A percentile compares a stretch with the other conserved stretches of the same genome.
Conservation (phyloP, 2,113 vertebrate genomes). For the Cebidichthys violaceus region DNA sequence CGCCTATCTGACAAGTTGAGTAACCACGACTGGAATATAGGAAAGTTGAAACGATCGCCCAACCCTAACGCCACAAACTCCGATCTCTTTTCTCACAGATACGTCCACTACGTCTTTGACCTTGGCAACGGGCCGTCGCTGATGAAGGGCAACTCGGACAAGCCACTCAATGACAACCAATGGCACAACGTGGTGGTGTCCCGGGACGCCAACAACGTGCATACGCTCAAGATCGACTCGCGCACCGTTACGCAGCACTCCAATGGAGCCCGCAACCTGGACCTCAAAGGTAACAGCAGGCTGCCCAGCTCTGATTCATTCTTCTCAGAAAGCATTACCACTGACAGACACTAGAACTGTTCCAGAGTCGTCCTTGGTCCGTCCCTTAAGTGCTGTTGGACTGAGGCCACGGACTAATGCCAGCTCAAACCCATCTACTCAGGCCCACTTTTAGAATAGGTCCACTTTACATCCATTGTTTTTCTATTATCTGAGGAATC, state of each 20-base stretch:
- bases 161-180: conserved; percentile 94
- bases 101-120: conserved; percentile 95
- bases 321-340: neutral
- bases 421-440: conserved; percentile 49
- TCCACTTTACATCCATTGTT: neutral
- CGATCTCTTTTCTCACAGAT: conserved; percentile 76
- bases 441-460: conserved; percentile 17
- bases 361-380: conserved; percentile 23
- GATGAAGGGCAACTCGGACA: conserved; percentile 97
- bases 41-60: neutral
- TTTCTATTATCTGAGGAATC: neutral
- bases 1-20: neutral
- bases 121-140: conserved; percentile 94
- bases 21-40: neutral
- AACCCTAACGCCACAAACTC: neutral
- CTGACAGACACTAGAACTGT: conserved; percentile 31
- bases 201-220: conserved; percentile 89
- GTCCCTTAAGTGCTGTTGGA: conserved; percentile 43
- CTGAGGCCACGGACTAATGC: conserved; percentile 10
- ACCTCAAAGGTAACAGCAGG: conserved; percentile 89
- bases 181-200: conserved; percentile 97
- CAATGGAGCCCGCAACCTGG: conserved; percentile 92
- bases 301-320: neutral
- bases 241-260: conserved; percentile 95
- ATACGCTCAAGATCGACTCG: conserved; percentile 94